These are phyloP conservation scores for Melolontha melolontha DNA, from an alignment of 2,888 invertebrate species.

Conservation along the genomic window DNA sequence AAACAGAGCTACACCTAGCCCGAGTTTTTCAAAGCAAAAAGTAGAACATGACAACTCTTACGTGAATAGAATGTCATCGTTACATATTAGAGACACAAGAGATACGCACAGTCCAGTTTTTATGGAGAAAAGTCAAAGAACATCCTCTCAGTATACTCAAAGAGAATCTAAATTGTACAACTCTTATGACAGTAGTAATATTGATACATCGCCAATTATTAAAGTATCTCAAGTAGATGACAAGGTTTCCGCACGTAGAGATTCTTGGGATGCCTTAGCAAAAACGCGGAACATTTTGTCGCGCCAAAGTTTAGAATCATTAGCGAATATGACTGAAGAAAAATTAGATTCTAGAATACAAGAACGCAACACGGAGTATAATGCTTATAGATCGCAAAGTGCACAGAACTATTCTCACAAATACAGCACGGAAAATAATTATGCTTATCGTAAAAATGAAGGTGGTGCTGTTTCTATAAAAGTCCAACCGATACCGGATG, in stretches of 20 bases:
- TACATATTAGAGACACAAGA: conserved; percentile 54
- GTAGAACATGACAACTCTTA: conserved; percentile 55
- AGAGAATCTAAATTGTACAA: conserved; percentile 56
- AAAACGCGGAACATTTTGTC: conserved; percentile 83
- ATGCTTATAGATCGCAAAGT: conserved; percentile 50
- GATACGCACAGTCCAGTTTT: conserved; percentile 59
- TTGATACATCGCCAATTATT: conserved; percentile 71
- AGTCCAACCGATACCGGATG: conserved; percentile 88
- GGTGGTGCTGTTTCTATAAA: conserved; percentile 80
- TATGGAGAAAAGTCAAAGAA: conserved; percentile 58
- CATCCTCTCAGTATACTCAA: conserved; percentile 57
- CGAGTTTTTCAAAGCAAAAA: conserved; percentile 56
- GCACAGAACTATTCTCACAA: conserved; percentile 57
- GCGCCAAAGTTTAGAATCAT: conserved; percentile 76
- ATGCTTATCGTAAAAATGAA: conserved; percentile 52
- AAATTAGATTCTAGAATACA: conserved; percentile 65
- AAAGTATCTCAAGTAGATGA: conserved; percentile 73
- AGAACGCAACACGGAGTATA: conserved; percentile 32
- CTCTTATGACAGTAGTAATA: conserved; percentile 48
- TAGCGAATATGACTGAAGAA: conserved; percentile 76
- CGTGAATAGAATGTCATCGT: conserved; percentile 60
- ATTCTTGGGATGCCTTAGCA: conserved; percentile 86
- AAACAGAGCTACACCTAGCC: conserved; percentile 51
- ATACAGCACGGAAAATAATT: conserved; percentile 55
- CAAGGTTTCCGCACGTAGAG: conserved; percentile 70